Evolutionary conservation across 2,113 vertebrate genomes (phyloP).

Genomic region (Indicator maculatus): DNA sequence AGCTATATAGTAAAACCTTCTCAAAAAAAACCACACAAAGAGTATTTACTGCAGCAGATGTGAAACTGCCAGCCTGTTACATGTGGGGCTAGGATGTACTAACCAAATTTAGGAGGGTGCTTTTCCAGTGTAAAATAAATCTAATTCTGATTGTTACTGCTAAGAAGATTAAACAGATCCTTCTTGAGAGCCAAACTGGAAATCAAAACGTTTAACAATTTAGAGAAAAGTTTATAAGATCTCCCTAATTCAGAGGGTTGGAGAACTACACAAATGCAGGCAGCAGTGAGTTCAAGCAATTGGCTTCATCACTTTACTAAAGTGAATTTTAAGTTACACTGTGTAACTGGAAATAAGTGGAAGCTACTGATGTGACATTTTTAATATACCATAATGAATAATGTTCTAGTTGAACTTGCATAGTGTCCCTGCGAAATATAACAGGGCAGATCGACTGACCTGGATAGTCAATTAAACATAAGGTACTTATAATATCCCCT

Average conservation of each 20-base stretch:
- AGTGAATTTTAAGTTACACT: neutral
- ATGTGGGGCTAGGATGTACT: neutral
- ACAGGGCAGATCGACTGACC: neutral
- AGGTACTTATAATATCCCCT: conserved; percentile 31
- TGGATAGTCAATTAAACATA: neutral
- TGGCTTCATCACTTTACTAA: neutral
- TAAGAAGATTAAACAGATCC: neutral
- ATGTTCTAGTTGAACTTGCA: neutral
- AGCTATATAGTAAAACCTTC: neutral
- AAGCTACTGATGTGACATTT: neutral
- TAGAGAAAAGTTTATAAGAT: neutral
- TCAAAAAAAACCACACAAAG: neutral
- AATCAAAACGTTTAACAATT: neutral
- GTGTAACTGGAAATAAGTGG: neutral
- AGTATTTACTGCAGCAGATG: neutral
- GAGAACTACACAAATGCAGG: neutral
- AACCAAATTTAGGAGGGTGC: neutral
- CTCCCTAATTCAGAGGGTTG: neutral
- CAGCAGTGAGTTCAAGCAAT: neutral
- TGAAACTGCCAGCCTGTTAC: neutral
- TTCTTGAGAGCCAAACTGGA: neutral
- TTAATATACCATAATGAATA: neutral
- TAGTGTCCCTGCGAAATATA: neutral
- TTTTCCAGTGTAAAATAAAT: neutral
- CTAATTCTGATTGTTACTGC: neutral